Evolutionary conservation across 2,113 vertebrate genomes (phyloP).

Genomic region (Sardina pilchardus): DNA sequence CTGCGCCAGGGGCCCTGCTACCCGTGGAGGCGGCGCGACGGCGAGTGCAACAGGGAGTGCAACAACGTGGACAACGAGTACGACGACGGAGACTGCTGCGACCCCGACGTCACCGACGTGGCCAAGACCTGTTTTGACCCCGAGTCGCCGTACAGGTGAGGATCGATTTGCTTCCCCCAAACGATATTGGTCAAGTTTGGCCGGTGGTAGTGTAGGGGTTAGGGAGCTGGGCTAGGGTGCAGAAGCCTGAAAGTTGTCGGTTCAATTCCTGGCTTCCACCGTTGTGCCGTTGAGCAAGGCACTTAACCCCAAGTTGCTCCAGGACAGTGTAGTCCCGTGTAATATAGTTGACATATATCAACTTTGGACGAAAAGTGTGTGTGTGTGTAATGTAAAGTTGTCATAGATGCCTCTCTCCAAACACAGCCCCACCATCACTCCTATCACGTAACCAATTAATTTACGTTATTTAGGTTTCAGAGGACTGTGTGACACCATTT

Average conservation of each 20-base stretch:
- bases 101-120: constrained; percentile 77
- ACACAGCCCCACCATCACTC: not conserved
- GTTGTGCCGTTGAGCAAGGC: too few relatives aligned
- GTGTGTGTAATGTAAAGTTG: too few relatives aligned
- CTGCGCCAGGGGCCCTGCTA: constrained; percentile 81
- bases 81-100: constrained; percentile 94
- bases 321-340: too few relatives aligned
- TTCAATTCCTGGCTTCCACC: too few relatives aligned
- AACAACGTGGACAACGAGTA: constrained; percentile 93
- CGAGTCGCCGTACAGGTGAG: constrained; percentile 87
- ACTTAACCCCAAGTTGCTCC: too few relatives aligned
- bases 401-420: not conserved
- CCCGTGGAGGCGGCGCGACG: constrained; percentile 87
- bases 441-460: not conserved
- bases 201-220: too few relatives aligned
- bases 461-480: not conserved
- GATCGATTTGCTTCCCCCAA: not conserved
- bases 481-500: not conserved
- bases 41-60: constrained; percentile 86
- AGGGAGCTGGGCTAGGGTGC: too few relatives aligned
- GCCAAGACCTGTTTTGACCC: constrained; percentile 93
- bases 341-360: too few relatives aligned
- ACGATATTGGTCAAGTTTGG: not conserved
- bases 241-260: too few relatives aligned
- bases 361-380: too few relatives aligned